phyloP scores from a whole-genome alignment of 2,797 vertebrate genomes.

The Chaetophractus vellerosus region DNA sequence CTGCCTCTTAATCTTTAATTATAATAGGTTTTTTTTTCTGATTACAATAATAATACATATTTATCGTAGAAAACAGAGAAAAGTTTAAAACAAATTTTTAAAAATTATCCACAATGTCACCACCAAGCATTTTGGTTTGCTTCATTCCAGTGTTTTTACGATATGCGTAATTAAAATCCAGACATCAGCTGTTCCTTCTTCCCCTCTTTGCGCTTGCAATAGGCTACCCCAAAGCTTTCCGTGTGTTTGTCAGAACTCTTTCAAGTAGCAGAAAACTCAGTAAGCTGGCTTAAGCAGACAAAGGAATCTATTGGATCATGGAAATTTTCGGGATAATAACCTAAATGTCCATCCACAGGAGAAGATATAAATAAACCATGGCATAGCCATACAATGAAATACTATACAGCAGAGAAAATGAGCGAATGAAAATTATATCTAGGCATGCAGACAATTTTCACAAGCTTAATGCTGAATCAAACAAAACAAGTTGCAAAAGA shows the following conservation, averaged over 20 bases:
- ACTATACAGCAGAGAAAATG: background rate
- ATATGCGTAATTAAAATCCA: conserved; percentile 10
- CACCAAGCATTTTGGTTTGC: conserved; percentile 23
- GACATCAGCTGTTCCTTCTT: background rate
- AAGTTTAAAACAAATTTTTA: conserved; percentile 46
- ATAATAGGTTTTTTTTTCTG: conserved; percentile 13
- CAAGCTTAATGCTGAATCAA: background rate
- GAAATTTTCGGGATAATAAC: conserved; percentile 14
- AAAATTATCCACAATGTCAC: background rate
- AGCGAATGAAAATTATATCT: background rate
- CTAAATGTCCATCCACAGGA: background rate
- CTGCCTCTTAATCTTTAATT: conserved; percentile 61
- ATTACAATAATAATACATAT: conserved; percentile 53
- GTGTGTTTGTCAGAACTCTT: background rate
- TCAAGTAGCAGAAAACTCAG: conserved; percentile 52
- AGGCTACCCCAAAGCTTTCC: background rate
- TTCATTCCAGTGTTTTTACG: conserved; percentile 15
- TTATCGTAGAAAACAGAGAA: conserved; percentile 55
- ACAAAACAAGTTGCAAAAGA: conserved; percentile 37
- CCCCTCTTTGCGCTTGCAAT: background rate
- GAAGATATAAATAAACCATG: background rate
- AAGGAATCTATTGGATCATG: conserved; percentile 36
- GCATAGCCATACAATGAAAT: background rate
- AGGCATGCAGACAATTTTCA: background rate
- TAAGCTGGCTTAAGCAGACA: conserved; percentile 11